Conservation (phyloP, 2,888 invertebrate species). For the Drosophila kanekoi region DNA sequence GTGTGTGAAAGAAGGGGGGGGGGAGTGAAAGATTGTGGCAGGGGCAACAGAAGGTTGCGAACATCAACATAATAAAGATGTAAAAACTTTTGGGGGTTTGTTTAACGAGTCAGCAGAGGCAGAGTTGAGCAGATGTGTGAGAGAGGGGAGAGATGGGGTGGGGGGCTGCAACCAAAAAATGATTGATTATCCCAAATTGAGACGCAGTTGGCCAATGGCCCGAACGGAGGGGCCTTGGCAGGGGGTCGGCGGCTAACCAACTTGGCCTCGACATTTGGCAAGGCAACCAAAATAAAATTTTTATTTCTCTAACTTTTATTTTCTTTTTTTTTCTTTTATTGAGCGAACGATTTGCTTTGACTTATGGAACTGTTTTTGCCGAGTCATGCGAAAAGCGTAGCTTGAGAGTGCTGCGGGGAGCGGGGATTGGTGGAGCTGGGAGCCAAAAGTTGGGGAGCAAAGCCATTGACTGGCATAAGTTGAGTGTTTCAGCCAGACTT, state of each 20-base stretch:
- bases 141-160: not conserved
- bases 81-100: constrained; percentile 60
- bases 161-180: constrained; percentile 52
- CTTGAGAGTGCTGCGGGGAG: not conserved
- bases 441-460: not conserved
- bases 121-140: not conserved
- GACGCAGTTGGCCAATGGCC: constrained; percentile 52
- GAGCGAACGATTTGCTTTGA: constrained; percentile 20
- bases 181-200: constrained; percentile 70
- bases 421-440: not conserved
- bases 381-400: constrained; percentile 36
- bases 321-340: not conserved
- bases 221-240: not conserved
- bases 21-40: not conserved
- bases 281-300: constrained; percentile 28
- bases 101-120: constrained; percentile 44
- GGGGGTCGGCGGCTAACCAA: not conserved
- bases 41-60: constrained; percentile 7
- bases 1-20: not conserved
- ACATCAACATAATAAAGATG: constrained; percentile 68
- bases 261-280: constrained; percentile 53
- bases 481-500: constrained; percentile 44
- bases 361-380: constrained; percentile 53
- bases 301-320: constrained; percentile 1
- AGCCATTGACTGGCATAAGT: constrained; percentile 63